Evolutionary conservation across 2,113 vertebrate species (phyloP), one percentile per base, ranked within the genome.

Genomic region (Dascyllus trimaculatus): DNA sequence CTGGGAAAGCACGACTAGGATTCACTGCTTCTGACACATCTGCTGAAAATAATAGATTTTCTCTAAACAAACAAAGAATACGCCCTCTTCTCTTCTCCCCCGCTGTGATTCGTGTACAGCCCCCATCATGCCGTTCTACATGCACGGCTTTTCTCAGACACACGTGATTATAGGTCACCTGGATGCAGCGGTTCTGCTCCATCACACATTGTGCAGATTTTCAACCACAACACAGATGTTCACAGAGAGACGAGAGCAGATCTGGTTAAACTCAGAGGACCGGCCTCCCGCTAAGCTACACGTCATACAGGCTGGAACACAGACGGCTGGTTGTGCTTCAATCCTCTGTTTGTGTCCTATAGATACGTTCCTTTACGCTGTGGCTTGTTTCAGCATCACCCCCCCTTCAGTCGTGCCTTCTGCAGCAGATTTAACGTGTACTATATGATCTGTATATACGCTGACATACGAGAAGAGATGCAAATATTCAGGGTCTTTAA

Each of bases 341-440:
- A 69, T 75, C 22, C 18, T 32, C 40, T 66, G 75, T 85, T 87
- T 71, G 83, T 75, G 56, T 54, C 40, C 43, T 11, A 54, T 22
- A 25, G 22, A 32, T 48, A 19, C 62, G 56, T 77, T 66, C 58
- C 51, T 57, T 14, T 17, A 48, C 9, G 13, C 38, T 78, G 17
- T 60, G 53, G 54, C 19, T 60, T 54, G 35, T 54, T 67, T 63
- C 32, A 69, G 35, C 52, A 59, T 64, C 19, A 26, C 9, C 17
- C 15, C 25, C 61, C 60, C 21, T 19, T 71, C 8, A 46, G n/a
- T 5, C 25, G 80, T 85, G 81, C 86, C 85, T 89, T 45, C 8
- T 54, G 22, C 61, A 29, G 29, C 59, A 58, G 25, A 29, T 7
- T 54, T 15, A 60, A 67, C n/a, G 21, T 67, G 71, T 32, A 14